Evolutionary conservation across 2,888 invertebrate genomes (phyloP).

Genomic region (Amphipoea oculea): DNA sequence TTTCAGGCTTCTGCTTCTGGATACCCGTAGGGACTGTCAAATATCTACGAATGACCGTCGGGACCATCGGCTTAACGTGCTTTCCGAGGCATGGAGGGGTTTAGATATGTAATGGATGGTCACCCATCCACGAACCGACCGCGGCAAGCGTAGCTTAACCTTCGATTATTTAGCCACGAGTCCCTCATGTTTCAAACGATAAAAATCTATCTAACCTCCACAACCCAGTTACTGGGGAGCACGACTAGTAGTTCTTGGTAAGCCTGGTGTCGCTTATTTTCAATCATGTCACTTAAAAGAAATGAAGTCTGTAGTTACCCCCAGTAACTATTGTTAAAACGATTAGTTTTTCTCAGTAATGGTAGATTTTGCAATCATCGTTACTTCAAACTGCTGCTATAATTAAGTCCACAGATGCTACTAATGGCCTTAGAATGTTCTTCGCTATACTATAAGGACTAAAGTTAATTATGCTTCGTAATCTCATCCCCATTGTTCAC

Average conservation of each 20-base stretch:
- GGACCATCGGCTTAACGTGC: no score
- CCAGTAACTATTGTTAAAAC: background rate
- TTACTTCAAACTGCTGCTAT: constrained; percentile 33
- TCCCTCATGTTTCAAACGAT: no score
- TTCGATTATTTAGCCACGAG: no score
- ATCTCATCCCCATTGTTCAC: no score
- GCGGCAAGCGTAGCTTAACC: no score
- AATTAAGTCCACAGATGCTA: constrained; percentile 45
- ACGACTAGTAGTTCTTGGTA: background rate
- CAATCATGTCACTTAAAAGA: background rate
- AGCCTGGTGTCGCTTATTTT: background rate
- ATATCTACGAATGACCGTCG: no score
- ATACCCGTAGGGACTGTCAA: no score
- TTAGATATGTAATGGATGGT: no score
- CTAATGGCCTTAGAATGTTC: constrained; percentile 25
- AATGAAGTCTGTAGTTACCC: no score
- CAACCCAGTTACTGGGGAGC: background rate
- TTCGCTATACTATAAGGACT: background rate
- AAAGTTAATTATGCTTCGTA: constrained; percentile 10
- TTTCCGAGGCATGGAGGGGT: no score
- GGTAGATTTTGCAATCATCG: background rate
- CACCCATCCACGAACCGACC: no score
- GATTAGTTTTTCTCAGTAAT: constrained; percentile 14
- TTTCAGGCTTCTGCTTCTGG: no score
- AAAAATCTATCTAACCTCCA: background rate